phyloP scores from a whole-genome alignment of 2,888 invertebrate species.

The Rapana venosa region DNA sequence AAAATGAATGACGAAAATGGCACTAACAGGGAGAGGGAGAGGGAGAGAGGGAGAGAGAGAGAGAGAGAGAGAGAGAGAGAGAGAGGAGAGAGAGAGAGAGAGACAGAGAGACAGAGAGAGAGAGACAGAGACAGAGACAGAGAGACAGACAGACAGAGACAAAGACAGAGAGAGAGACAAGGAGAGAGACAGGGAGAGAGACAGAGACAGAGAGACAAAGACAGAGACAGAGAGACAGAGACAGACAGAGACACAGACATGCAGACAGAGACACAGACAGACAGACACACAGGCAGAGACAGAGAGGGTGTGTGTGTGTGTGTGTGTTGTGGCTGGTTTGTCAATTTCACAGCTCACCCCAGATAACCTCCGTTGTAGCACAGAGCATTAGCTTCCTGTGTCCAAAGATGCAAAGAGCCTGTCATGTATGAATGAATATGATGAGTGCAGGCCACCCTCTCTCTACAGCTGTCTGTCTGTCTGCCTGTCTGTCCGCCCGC shows the following conservation, averaged over 20 bases:
- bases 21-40: neutral
- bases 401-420: too few relatives aligned
- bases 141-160: neutral
- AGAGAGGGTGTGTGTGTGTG: neutral
- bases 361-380: too few relatives aligned
- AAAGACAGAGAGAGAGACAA: neutral
- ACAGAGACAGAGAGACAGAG: neutral
- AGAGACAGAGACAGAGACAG: neutral
- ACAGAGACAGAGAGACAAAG: neutral
- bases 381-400: too few relatives aligned
- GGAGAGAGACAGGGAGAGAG: neutral
- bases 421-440: too few relatives aligned
- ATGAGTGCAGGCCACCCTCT: too few relatives aligned
- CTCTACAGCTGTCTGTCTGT: too few relatives aligned
- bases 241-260: neutral
- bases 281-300: neutral
- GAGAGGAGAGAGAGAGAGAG: neutral
- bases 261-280: neutral
- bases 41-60: neutral
- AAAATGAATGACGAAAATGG: too few relatives aligned
- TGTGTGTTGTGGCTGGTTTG: too few relatives aligned
- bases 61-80: neutral
- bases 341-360: too few relatives aligned
- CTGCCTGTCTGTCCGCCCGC: too few relatives aligned
- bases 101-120: neutral